Evolutionary conservation across 2,888 invertebrate species (phyloP).

Genomic region (Agrochola lychnidis): DNA sequence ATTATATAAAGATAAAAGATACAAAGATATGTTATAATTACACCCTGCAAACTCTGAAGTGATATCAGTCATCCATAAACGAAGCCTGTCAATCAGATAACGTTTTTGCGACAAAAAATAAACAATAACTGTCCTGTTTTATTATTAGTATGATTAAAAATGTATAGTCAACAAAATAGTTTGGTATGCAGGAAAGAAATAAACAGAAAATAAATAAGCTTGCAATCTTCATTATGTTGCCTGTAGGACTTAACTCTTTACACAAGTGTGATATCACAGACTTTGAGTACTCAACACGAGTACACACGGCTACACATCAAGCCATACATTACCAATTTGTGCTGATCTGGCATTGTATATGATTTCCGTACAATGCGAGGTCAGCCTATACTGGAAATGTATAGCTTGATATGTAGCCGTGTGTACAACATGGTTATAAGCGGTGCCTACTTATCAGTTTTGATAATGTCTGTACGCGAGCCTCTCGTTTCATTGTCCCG

Average conservation of each 20-base stretch:
- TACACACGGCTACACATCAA: no score
- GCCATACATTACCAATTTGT: no score
- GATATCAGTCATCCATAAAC: constrained; percentile 25
- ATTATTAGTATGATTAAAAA: constrained; percentile 32
- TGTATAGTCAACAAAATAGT: neutral
- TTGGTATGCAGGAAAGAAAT: neutral
- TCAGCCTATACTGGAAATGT: no score
- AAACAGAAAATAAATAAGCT: neutral
- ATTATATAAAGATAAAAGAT: constrained; percentile 20
- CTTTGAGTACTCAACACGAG: neutral
- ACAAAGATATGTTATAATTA: constrained; percentile 37
- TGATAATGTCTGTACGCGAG: neutral
- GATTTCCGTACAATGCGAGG: no score
- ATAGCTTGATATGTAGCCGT: no score
- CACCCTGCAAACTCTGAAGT: constrained; percentile 16
- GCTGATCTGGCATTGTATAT: no score
- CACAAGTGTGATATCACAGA: neutral
- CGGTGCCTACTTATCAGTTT: neutral
- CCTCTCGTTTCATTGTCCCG: neutral
- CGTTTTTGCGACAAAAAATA: constrained; percentile 22
- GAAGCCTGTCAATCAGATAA: constrained; percentile 43
- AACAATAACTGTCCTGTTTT: neutral
- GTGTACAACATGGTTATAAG: neutral
- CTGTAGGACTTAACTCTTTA: neutral
- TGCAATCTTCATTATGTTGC: neutral